Conservation (phyloP, 2,797 vertebrate species). For the Mus caroli region DNA sequence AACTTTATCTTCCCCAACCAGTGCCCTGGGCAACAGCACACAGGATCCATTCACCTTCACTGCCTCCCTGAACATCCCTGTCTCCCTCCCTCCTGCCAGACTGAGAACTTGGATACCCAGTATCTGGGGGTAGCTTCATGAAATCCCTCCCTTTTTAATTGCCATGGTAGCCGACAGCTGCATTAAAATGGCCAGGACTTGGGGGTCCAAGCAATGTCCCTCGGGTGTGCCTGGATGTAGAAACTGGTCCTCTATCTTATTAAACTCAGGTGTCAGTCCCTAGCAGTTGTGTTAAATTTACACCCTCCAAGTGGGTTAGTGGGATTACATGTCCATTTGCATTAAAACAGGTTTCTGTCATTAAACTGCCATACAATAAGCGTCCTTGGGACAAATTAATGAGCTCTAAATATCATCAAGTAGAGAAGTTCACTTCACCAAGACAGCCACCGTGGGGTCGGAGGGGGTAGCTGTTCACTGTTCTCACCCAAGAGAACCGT, state of each 20-base stretch:
- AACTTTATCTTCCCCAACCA: constrained; percentile 11
- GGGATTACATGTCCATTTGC: constrained; percentile 76
- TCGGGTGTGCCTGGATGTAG: constrained; percentile 51
- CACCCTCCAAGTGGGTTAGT: constrained; percentile 76
- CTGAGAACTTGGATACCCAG: neutral
- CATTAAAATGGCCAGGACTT: constrained; percentile 18
- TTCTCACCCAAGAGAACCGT: constrained; percentile 61
- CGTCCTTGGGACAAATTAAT: constrained; percentile 81
- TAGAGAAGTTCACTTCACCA: constrained; percentile 79
- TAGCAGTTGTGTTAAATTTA: constrained; percentile 82
- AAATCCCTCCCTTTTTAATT: constrained; percentile 37
- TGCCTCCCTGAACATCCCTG: neutral
- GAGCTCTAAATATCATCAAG: constrained; percentile 80
- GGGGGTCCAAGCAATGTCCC: constrained; percentile 52
- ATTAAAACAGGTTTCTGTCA: constrained; percentile 79
- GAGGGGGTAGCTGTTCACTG: constrained; percentile 35
- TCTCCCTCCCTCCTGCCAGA: neutral
- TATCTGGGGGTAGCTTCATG: neutral
- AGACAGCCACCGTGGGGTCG: constrained; percentile 53
- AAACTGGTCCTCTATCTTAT: constrained; percentile 77
- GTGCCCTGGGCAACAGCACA: constrained; percentile 48
- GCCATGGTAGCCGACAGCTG: constrained; percentile 71
- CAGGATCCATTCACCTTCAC: neutral
- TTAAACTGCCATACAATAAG: constrained; percentile 80
- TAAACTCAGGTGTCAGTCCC: constrained; percentile 76